These are phyloP conservation scores for Astreopora myriophthalma DNA, from an alignment of 64 coral and sea anemone genomes.

Conservation along the genomic window DNA sequence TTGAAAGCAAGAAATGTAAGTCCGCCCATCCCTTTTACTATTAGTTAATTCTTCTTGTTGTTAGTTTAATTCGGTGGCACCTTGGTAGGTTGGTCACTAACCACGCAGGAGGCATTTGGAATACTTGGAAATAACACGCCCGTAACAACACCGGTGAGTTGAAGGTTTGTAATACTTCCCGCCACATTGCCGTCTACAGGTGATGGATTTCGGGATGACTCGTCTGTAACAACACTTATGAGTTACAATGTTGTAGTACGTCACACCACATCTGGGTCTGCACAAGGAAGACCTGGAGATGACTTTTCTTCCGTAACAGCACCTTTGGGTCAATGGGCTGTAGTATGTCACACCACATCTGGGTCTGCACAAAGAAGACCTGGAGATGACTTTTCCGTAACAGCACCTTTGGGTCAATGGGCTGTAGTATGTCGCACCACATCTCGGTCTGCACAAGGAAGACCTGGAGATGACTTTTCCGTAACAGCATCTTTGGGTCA, in stretches of 20 bases:
- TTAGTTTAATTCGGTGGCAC: too few relatives aligned
- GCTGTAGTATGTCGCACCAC: not conserved
- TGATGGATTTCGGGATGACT: not conserved
- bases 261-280: too few relatives aligned
- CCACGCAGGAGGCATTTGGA: not conserved
- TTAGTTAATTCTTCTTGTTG: too few relatives aligned
- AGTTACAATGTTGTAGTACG: not conserved
- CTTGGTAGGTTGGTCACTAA: too few relatives aligned
- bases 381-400: not conserved
- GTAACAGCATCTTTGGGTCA: conserved; percentile 8
- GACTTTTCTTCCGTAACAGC: too few relatives aligned
- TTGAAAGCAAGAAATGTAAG: too few relatives aligned
- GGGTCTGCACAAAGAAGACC: not conserved
- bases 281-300: too few relatives aligned
- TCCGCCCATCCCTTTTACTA: too few relatives aligned
- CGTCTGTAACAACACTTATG: not conserved
- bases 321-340: not conserved
- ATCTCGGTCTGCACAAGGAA: not conserved
- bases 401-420: conserved; percentile 4
- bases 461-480: not conserved
- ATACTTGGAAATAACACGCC: not conserved
- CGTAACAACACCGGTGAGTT: not conserved
- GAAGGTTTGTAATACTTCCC: not conserved
- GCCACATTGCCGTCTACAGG: not conserved
- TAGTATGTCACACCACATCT: not conserved